Evolutionary conservation across 2,113 vertebrate species (phyloP), one percentile per base, ranked within the genome.

Genomic region (Oreochromis spilurus): DNA sequence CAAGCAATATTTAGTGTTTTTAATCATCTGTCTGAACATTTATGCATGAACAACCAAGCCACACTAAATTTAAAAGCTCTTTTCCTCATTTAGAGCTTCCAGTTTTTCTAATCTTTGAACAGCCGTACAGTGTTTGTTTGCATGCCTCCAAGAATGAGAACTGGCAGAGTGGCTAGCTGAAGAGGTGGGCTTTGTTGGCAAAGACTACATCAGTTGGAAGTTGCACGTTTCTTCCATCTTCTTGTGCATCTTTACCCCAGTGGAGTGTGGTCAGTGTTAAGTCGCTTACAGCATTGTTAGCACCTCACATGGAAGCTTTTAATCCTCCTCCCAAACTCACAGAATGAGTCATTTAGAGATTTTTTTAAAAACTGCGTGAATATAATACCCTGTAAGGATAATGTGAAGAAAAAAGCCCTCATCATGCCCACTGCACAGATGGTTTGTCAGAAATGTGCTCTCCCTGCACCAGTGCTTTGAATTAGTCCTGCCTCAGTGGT

Each of bases 401-500:
- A 81, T 9, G 48, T 10, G 38, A 79, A 8, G 29, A 77, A 77
- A 34, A 77, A 52, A 83, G 65, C 45, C 45, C 53, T 92, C 48
- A 79, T 79, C 45, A 58, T 82, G 83, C 5, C 50, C 86, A 86
- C 67, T 38, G 82, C 79, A 88, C 92, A 95, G 93, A 96, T 93
- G 93, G 92, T 58, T 92, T 65, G 82, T 84, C 54, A 86, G 86
- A 88, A 86, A 87, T 89, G 77, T 84, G 81, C 60, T 89, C 82
- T 87, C 24, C 84, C 72, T 92, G 90, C 90, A 88, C 81, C 84
- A 86, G 43, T 91, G 90, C 58, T 77, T 90, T 86, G 79, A 89
- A 91, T 95, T 92, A 94, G 84, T 89, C 82, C 38, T 89, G 90
- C 86, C 60, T 91, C 85, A 79, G 89, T 85, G 88, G 85, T 90